These are phyloP conservation scores for Mastomys natalensis DNA, from an alignment of 2,113 vertebrate genomes.

Conservation along the genomic window DNA sequence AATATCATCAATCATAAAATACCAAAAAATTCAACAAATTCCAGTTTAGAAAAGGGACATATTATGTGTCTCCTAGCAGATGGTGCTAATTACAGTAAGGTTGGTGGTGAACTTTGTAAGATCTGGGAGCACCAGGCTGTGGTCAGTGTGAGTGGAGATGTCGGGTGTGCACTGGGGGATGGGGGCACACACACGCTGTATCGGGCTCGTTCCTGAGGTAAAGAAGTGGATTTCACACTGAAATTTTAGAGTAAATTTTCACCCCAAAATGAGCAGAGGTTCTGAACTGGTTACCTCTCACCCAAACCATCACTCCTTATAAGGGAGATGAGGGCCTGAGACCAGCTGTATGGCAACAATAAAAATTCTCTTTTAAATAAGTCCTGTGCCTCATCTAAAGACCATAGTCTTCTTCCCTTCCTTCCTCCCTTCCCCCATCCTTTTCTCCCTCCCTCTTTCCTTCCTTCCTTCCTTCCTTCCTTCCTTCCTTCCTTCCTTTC, in stretches of 20 bases:
- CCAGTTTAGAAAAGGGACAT: not conserved
- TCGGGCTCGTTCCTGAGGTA: not conserved
- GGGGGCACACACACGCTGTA: not conserved
- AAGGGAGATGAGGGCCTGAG: not conserved
- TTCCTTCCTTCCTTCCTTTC: not conserved
- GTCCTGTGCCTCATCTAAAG: not conserved
- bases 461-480: not conserved
- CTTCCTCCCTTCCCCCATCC: not conserved
- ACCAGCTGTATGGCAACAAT: no score
- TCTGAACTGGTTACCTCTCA: not conserved
- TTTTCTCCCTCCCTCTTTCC: not conserved
- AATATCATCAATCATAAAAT: not conserved
- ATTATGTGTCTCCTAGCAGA: not conserved
- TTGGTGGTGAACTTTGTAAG: not conserved
- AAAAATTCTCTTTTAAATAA: not conserved
- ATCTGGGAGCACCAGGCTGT: not conserved
- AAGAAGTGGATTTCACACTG: not conserved
- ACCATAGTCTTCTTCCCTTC: not conserved
- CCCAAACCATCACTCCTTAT: not conserved
- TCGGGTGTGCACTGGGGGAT: not conserved
- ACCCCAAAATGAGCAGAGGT: not conserved
- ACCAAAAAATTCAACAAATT: not conserved
- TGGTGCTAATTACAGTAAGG: not conserved
- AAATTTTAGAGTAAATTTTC: conserved; percentile 15
- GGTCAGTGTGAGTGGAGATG: not conserved